Conservation (phyloP, 2,888 invertebrate genomes). For the Pecten maximus region DNA sequence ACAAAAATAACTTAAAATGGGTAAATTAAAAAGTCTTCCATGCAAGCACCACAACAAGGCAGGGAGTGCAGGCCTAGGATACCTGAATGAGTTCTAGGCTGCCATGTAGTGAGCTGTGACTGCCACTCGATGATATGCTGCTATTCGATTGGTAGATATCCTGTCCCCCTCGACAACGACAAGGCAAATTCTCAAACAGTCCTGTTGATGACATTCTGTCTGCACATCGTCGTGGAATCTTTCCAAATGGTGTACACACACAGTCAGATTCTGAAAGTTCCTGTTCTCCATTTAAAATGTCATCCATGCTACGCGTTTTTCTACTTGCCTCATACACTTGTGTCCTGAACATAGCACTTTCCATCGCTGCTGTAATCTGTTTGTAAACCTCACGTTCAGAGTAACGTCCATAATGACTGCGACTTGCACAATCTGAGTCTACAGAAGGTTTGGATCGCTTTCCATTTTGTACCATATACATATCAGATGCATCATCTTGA, state of each 20-base stretch:
- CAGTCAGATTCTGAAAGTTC: slow-evolving; percentile 63
- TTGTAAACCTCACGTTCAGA: slow-evolving; percentile 76
- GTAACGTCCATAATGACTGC: slow-evolving; percentile 66
- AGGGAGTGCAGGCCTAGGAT: slow-evolving; percentile 68
- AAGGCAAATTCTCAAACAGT: slow-evolving; percentile 71
- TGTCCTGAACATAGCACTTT: slow-evolving; percentile 76
- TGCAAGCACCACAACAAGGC: slow-evolving; percentile 46
- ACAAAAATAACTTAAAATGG: slow-evolving; percentile 15
- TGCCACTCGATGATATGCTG: slow-evolving; percentile 81
- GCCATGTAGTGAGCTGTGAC: slow-evolving; percentile 80
- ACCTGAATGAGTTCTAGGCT: slow-evolving; percentile 81
- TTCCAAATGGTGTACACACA: slow-evolving; percentile 68
- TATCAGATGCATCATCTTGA: slow-evolving; percentile 73
- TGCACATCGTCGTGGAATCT: slow-evolving; percentile 67
- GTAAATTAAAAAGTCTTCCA: slow-evolving; percentile 36
- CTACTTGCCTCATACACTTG: slow-evolving; percentile 74
- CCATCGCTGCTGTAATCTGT: slow-evolving; percentile 78
- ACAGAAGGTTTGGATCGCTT: slow-evolving; percentile 71
- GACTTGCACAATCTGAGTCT: slow-evolving; percentile 65
- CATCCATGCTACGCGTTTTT: slow-evolving; percentile 81
- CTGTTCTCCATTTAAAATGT: slow-evolving; percentile 78
- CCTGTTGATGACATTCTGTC: slow-evolving; percentile 72
- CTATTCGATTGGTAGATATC: slow-evolving; percentile 80
- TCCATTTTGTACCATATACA: slow-evolving; percentile 69
- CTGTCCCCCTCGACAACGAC: slow-evolving; percentile 70